These are phyloP conservation scores for Eristalis intricaria DNA, from an alignment of 2,888 invertebrate species.

Conservation along the genomic window DNA sequence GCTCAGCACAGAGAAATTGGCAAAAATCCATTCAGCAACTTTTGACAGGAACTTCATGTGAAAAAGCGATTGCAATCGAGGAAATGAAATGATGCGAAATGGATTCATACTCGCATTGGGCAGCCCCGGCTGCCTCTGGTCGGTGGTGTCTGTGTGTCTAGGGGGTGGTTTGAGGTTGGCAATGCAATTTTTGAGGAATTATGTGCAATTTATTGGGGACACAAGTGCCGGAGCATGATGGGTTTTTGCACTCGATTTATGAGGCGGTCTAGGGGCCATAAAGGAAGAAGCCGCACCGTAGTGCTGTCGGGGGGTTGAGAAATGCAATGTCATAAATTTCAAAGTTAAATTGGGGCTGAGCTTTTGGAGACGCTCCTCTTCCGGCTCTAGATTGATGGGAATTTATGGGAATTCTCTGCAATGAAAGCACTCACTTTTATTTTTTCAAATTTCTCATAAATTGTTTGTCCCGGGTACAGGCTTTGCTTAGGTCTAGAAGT, in stretches of 20 bases:
- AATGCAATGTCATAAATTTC: background rate
- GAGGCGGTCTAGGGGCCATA: background rate
- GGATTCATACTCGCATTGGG: conserved; percentile 45
- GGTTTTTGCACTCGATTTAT: conserved; percentile 30
- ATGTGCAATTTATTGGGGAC: conserved; percentile 42
- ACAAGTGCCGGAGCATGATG: background rate
- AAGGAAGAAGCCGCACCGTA: background rate
- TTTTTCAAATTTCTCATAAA: background rate
- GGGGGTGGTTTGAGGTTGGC: conserved; percentile 1
- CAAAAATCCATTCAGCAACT: conserved; percentile 70
- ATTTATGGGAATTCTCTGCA: background rate
- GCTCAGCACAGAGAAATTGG: conserved; percentile 40
- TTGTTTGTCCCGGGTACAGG: background rate
- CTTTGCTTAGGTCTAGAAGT: too few species aligned
- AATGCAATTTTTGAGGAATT: conserved; percentile 61
- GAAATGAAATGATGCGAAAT: conserved; percentile 68
- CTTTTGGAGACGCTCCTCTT: background rate
- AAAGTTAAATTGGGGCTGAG: background rate
- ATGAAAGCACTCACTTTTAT: background rate
- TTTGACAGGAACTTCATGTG: conserved; percentile 68
- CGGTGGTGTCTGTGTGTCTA: conserved; percentile 10
- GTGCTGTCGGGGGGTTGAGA: background rate
- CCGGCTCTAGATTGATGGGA: background rate
- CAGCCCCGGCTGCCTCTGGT: background rate
- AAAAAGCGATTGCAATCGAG: conserved; percentile 69